These are phyloP conservation scores for Drosophila subpulchrella DNA, from an alignment of 1,140 invertebrate species.

Conservation along the genomic window DNA sequence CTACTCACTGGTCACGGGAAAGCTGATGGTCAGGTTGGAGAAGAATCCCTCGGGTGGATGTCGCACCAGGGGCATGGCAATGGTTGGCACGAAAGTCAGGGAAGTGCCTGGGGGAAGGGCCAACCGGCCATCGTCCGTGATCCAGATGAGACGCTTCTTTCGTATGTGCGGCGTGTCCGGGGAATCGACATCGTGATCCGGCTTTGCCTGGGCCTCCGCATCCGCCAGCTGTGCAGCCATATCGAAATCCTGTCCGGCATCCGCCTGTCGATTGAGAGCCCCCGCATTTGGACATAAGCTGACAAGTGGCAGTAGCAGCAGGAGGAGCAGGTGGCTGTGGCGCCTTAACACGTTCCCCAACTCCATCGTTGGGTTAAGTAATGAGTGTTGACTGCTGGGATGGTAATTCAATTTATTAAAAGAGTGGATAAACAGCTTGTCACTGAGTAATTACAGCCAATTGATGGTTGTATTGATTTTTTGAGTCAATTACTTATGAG, in stretches of 20 bases:
- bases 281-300: slow-evolving; percentile 26
- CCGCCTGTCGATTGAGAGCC: slow-evolving; percentile 31
- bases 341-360: slow-evolving; percentile 18
- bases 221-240: slow-evolving; percentile 57
- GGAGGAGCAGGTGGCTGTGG: slow-evolving; percentile 6
- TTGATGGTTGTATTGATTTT: too few species aligned
- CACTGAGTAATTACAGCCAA: background rate
- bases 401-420: slow-evolving; percentile 20
- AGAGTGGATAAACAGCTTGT: background rate
- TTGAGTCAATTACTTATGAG: slow-evolving; percentile 5
- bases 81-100: slow-evolving; percentile 91
- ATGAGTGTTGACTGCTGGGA: slow-evolving; percentile 25
- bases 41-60: slow-evolving; percentile 93
- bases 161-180: slow-evolving; percentile 87
- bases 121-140: slow-evolving; percentile 92
- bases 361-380: slow-evolving; percentile 11
- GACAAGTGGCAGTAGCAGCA: slow-evolving; percentile 31
- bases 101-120: slow-evolving; percentile 92
- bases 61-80: slow-evolving; percentile 92
- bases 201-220: slow-evolving; percentile 38
- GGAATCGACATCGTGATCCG: slow-evolving; percentile 27
- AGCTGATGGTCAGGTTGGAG: slow-evolving; percentile 93
- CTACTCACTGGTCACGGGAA: slow-evolving; percentile 94
- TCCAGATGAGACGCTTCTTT: slow-evolving; percentile 92
- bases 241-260: slow-evolving; percentile 42